A percentile compares a stretch with the other conserved stretches of the same genome.
phyloP scores from a whole-genome alignment of 2,113 vertebrate species.

The Scomber scombrus region DNA sequence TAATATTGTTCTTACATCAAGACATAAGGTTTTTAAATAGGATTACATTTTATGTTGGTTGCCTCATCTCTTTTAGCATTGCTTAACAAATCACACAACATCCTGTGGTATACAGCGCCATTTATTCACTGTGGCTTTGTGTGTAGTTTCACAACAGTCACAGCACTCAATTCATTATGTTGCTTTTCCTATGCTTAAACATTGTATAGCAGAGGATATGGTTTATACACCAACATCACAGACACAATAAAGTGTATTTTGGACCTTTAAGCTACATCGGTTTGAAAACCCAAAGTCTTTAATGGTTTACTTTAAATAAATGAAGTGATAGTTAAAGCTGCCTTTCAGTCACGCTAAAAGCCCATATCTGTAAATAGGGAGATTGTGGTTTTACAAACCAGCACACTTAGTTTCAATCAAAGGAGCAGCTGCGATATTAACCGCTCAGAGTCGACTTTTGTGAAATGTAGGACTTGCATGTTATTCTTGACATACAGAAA shows the following conservation, averaged over 20 bases:
- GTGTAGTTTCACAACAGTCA: constrained; percentile 45
- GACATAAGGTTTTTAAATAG: constrained; percentile 12
- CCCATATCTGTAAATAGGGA: constrained; percentile 77
- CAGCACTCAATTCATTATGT: constrained; percentile 19
- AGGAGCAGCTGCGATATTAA: constrained; percentile 77
- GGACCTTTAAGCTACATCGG: constrained; percentile 73
- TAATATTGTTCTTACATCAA: constrained; percentile 12
- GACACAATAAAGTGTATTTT: constrained; percentile 81
- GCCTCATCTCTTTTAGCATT: constrained; percentile 39
- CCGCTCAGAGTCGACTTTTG: constrained; percentile 59
- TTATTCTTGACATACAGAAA: constrained; percentile 76
- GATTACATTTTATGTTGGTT: constrained; percentile 20
- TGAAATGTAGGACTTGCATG: constrained; percentile 60
- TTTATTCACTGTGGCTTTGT: constrained; percentile 50
- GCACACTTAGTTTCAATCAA: constrained; percentile 60
- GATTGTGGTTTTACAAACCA: constrained; percentile 71
- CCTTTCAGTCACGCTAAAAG: constrained; percentile 75
- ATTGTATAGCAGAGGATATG: constrained; percentile 61
- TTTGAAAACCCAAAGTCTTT: constrained; percentile 76
- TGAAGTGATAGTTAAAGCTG: constrained; percentile 73
- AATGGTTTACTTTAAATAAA: constrained; percentile 80
- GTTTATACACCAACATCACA: constrained; percentile 69
- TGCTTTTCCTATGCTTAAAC: constrained; percentile 48
- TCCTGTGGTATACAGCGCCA: constrained; percentile 49
- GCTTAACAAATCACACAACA: constrained; percentile 59